phyloP scores from a whole-genome alignment of 2,888 invertebrate species.

The Linnaemya vulpina region DNA sequence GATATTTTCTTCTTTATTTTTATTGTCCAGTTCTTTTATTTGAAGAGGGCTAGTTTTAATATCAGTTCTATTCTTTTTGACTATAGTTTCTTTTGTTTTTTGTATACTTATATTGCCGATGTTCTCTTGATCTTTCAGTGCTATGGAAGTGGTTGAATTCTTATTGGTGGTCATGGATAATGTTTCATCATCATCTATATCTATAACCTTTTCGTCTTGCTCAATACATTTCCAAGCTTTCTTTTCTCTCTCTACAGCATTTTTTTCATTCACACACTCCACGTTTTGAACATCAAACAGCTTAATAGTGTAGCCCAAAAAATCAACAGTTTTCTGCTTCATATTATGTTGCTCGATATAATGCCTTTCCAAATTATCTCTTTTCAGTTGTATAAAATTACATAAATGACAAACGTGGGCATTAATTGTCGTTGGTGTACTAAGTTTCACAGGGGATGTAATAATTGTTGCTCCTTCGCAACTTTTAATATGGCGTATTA shows the following conservation, averaged over 20 bases:
- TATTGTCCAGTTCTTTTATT: neutral
- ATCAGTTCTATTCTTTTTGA: slow-evolving; percentile 1
- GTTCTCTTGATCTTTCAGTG: neutral
- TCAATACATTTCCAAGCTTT: slow-evolving; percentile 61
- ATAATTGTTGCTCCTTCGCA: slow-evolving; percentile 64
- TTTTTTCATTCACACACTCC: slow-evolving; percentile 54
- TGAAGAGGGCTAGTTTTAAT: neutral
- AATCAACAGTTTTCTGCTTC: slow-evolving; percentile 60
- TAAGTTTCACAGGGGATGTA: slow-evolving; percentile 45
- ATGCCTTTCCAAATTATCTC: slow-evolving; percentile 86
- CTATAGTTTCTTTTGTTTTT: neutral
- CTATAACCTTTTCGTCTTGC: slow-evolving; percentile 53
- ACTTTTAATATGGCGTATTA: slow-evolving; percentile 54
- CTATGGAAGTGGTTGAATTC: neutral
- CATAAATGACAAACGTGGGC: slow-evolving; percentile 89
- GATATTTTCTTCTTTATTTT: neutral
- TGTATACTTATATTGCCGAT: neutral
- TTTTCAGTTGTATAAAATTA: slow-evolving; percentile 88
- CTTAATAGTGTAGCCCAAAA: slow-evolving; percentile 67
- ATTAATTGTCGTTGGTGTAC: slow-evolving; percentile 43
- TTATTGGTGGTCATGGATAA: neutral
- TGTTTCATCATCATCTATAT: slow-evolving; percentile 60
- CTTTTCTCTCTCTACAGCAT: slow-evolving; percentile 52
- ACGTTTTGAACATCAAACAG: slow-evolving; percentile 73
- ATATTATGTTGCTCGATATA: slow-evolving; percentile 81